Evolutionary conservation across 2,888 invertebrate species (phyloP).

Genomic region (Mythimna vitellina): DNA sequence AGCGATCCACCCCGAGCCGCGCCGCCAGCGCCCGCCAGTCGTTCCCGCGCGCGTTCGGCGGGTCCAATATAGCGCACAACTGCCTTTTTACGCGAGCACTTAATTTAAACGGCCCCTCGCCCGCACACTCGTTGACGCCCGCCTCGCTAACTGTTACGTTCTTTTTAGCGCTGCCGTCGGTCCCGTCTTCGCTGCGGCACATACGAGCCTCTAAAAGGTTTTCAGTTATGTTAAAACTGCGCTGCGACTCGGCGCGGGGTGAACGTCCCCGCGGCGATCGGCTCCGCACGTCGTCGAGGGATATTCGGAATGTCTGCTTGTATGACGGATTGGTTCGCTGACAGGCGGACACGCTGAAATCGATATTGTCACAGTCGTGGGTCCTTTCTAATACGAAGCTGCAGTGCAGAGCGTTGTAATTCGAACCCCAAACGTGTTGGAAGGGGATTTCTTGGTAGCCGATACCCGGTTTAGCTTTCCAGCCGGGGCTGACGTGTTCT

Average conservation of each 20-base stretch:
- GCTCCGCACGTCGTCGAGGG: conserved; percentile 85
- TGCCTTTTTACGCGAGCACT: conserved; percentile 90
- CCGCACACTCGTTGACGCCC: conserved; percentile 91
- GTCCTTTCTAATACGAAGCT: conserved; percentile 95
- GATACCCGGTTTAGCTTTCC: conserved; percentile 96
- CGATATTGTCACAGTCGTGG: conserved; percentile 89
- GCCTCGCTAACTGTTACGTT: conserved; percentile 91
- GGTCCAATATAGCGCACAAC: conserved; percentile 94
- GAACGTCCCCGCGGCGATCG: conserved; percentile 87
- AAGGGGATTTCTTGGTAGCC: conserved; percentile 97
- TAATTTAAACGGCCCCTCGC: conserved; percentile 91
- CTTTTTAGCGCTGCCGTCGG: conserved; percentile 86
- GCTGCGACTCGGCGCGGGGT: conserved; percentile 86
- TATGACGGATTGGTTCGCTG: conserved; percentile 88
- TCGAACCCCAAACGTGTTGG: conserved; percentile 97
- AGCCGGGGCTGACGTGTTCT: conserved; percentile 96
- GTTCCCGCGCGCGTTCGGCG: conserved; percentile 97
- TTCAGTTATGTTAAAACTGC: conserved; percentile 88
- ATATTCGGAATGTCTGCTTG: conserved; percentile 88
- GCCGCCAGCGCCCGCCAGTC: conserved; percentile 99
- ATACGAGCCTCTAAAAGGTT: conserved; percentile 87
- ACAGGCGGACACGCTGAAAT: conserved; percentile 86
- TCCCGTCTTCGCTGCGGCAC: conserved; percentile 86
- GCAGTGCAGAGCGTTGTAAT: conserved; percentile 97
- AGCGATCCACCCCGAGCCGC: conserved; percentile 97